Evolutionary conservation across 2,797 vertebrate species (phyloP).

Genomic region (Tapirus indicus): DNA sequence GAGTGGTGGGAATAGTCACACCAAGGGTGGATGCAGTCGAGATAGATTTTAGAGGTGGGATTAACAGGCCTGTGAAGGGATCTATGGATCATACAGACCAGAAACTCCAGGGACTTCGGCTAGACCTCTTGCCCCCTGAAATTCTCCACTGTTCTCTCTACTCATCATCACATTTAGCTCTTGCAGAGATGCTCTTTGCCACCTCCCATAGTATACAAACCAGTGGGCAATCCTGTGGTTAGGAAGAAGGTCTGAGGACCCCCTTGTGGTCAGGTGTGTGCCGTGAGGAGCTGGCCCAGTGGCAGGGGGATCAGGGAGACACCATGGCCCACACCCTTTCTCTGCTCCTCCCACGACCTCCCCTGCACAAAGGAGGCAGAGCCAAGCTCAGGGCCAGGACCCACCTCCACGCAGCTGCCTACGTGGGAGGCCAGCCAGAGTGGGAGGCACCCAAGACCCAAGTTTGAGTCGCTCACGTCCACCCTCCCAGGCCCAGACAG

Average conservation of each 20-base stretch:
- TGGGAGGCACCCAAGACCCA: background rate
- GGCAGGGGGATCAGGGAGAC: background rate
- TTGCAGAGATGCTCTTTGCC: background rate
- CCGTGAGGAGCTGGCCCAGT: background rate
- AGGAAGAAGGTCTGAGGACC: background rate
- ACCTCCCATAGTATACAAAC: background rate
- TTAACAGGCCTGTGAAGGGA: background rate
- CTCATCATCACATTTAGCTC: background rate
- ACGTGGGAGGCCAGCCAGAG: background rate
- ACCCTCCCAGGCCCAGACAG: background rate
- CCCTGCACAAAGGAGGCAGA: background rate
- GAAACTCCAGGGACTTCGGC: background rate
- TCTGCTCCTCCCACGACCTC: background rate
- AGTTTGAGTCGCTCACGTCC: background rate
- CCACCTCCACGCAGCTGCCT: too few relatives aligned
- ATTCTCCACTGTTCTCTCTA: background rate
- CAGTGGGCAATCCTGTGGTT: background rate
- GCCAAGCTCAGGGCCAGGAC: background rate
- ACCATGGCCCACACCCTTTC: too few relatives aligned
- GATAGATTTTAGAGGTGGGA: background rate
- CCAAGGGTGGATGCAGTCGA: background rate
- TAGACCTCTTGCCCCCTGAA: background rate
- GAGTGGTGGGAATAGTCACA: background rate
- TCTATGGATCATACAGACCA: background rate
- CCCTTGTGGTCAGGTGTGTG: background rate